These are phyloP conservation scores for Nannospalax galili DNA, from an alignment of 2,113 vertebrate species.

Conservation along the genomic window DNA sequence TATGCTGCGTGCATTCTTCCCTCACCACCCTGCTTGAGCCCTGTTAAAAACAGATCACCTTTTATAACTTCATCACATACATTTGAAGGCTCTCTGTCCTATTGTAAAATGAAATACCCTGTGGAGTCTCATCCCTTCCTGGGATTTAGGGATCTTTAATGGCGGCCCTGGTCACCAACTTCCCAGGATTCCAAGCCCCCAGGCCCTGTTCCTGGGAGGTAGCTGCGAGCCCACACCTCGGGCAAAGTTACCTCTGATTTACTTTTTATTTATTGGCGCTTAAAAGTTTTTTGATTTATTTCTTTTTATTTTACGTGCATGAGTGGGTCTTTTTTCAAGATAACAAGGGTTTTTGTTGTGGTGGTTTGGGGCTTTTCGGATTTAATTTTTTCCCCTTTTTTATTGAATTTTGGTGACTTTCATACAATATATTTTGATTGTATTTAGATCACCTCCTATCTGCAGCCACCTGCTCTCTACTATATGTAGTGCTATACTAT, in stretches of 20 bases:
- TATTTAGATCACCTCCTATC: too few species aligned
- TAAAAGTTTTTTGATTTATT: background rate
- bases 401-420: too few species aligned
- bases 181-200: background rate
- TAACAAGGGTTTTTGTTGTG: too few species aligned
- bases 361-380: too few species aligned
- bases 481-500: too few species aligned
- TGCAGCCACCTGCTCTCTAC: too few species aligned
- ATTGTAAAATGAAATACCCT: fast-evolving
- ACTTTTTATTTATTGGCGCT: background rate
- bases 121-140: background rate
- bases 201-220: background rate
- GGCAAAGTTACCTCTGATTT: background rate
- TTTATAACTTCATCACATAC: fast-evolving
- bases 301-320: background rate
- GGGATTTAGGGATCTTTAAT: background rate
- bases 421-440: too few species aligned
- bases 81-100: fast-evolving
- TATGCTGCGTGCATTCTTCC: background rate
- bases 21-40: fast-evolving
- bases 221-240: background rate
- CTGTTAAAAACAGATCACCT: background rate
- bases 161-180: background rate
- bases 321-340: too few species aligned
- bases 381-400: too few species aligned